A percentile compares a stretch with the other conserved stretches of the same genome.
phyloP scores from a whole-genome alignment of 2,797 vertebrate genomes.

The Pseudochromis fuscus region DNA sequence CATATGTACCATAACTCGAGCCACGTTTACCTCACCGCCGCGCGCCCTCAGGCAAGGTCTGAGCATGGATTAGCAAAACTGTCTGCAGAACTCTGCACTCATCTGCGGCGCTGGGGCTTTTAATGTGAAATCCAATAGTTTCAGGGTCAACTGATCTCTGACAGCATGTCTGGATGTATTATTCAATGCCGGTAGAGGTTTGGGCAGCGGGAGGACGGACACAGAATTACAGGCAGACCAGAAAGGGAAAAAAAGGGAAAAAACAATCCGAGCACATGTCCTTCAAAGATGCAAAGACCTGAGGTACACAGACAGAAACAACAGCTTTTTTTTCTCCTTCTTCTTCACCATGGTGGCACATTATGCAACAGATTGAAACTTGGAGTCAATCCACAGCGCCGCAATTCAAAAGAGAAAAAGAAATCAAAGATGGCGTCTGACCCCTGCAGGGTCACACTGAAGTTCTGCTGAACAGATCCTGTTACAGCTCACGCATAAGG shows the following conservation, averaged over 20 bases:
- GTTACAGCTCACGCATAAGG: slow-evolving; percentile 54
- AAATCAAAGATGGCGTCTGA: slow-evolving; percentile 49
- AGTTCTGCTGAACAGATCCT: slow-evolving; percentile 61
- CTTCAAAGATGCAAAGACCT: slow-evolving; percentile 60
- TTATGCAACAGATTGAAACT: slow-evolving; percentile 77
- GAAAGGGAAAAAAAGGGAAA: slow-evolving; percentile 19
- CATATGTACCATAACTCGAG: slow-evolving; percentile 72
- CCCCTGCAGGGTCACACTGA: slow-evolving; percentile 49
- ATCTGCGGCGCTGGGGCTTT: slow-evolving; percentile 63
- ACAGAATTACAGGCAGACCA: slow-evolving; percentile 49
- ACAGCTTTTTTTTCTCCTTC: slow-evolving; percentile 31
- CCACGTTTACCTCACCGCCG: slow-evolving; percentile 66
- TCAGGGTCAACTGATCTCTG: slow-evolving; percentile 82
- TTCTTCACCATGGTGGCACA: slow-evolving; percentile 40
- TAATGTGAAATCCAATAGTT: slow-evolving; percentile 82
- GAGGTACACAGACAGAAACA: slow-evolving; percentile 54
- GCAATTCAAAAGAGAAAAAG: slow-evolving; percentile 6
- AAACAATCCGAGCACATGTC: slow-evolving; percentile 42
- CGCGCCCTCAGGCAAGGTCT: slow-evolving; percentile 78
- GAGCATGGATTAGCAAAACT: slow-evolving; percentile 76
- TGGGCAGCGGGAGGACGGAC: slow-evolving; percentile 57
- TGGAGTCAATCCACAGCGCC: slow-evolving; percentile 44
- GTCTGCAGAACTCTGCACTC: slow-evolving; percentile 71
- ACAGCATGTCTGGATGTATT: slow-evolving; percentile 79
- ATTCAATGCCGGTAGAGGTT: slow-evolving; percentile 71